Evolutionary conservation across 2,113 vertebrate genomes (phyloP).

Genomic region (Hydrolagus affinis): DNA sequence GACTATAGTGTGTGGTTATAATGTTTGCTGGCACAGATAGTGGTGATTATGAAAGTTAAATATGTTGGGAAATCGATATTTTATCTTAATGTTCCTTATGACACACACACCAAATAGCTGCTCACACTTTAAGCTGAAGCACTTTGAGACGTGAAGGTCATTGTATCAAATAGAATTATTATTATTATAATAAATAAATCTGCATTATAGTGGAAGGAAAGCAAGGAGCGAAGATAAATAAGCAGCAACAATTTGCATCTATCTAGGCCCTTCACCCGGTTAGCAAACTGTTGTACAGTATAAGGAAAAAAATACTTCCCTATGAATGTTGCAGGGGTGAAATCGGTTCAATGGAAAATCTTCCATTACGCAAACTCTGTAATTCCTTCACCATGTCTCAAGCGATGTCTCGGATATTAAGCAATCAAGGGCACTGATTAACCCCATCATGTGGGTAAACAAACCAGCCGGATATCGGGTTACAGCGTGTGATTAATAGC

Average conservation of each 20-base stretch:
- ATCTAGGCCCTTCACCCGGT: no score
- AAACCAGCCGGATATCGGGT: slow-evolving; percentile 4
- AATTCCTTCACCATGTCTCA: slow-evolving; percentile 30
- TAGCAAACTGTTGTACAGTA: no score
- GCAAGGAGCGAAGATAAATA: slow-evolving; percentile 9
- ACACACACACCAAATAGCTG: background rate
- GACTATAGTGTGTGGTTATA: background rate
- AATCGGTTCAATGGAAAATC: slow-evolving; percentile 24
- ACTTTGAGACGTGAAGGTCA: no score
- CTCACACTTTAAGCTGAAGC: no score
- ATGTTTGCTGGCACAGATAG: background rate
- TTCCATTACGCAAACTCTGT: slow-evolving; percentile 19
- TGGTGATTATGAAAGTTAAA: background rate
- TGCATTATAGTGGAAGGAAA: background rate
- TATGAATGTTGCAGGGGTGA: background rate
- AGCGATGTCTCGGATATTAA: slow-evolving; percentile 27
- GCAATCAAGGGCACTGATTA: slow-evolving; percentile 27
- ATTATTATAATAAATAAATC: background rate
- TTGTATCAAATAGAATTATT: background rate
- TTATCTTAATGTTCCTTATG: background rate
- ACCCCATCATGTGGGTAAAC: slow-evolving; percentile 20
- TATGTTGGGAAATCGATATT: background rate
- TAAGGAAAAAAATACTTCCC: background rate
- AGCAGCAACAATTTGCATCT: background rate
- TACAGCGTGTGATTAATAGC: slow-evolving; percentile 7